These are phyloP conservation scores for Acronicta leporina DNA, from an alignment of 2,888 invertebrate species.

Conservation along the genomic window DNA sequence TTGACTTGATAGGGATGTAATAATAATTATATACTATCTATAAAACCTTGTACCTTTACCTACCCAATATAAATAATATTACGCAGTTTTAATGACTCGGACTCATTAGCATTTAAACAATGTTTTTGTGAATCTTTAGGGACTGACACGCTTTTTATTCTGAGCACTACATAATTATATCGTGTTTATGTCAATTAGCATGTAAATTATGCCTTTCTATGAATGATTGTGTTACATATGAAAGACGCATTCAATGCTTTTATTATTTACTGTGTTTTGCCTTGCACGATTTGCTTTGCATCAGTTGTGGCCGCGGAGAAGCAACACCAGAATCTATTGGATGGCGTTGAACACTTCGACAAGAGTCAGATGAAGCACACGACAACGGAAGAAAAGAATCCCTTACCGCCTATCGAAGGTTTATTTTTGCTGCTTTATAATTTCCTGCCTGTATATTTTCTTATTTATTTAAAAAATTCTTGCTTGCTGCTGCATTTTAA, in stretches of 20 bases:
- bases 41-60: constrained; percentile 1
- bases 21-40: constrained; percentile 11
- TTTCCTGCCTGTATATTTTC: constrained; percentile 32
- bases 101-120: constrained; percentile 55
- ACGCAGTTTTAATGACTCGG: constrained; percentile 49
- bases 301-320: constrained; percentile 93
- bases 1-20: constrained; percentile 22
- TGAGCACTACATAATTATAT: constrained; percentile 23
- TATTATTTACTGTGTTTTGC: constrained; percentile 58
- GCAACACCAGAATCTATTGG: constrained; percentile 92
- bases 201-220: constrained; percentile 52
- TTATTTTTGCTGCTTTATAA: constrained; percentile 70
- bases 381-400: constrained; percentile 92
- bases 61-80: constrained; percentile 37
- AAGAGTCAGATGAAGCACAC: constrained; percentile 93
- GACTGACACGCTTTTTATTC: constrained; percentile 59
- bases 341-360: constrained; percentile 93
- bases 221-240: constrained; percentile 29
- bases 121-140: constrained; percentile 42
- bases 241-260: constrained; percentile 45
- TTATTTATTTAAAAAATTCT: constrained; percentile 7
- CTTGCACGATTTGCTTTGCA: constrained; percentile 83
- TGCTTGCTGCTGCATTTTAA: constrained; percentile 8
- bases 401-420: constrained; percentile 93
- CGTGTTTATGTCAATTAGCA: constrained; percentile 43